These are phyloP conservation scores for Tinea pellionella DNA, from an alignment of 2,888 invertebrate species.

Conservation along the genomic window DNA sequence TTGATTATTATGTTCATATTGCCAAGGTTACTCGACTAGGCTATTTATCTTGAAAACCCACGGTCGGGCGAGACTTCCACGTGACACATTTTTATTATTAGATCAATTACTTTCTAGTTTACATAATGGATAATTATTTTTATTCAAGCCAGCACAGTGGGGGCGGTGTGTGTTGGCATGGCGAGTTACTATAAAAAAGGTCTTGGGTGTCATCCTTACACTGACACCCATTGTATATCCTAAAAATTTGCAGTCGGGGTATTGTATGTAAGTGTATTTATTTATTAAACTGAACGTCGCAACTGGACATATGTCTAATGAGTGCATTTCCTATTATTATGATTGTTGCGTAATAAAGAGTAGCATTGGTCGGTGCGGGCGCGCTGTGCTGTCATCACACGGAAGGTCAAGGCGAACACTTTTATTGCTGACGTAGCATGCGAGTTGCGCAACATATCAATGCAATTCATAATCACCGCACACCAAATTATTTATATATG, in stretches of 20 bases:
- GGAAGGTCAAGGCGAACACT: slow-evolving; percentile 7
- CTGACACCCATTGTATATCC: too few species aligned
- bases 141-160: too few species aligned
- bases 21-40: background rate
- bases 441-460: background rate
- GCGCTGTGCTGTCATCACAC: background rate
- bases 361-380: slow-evolving; percentile 1
- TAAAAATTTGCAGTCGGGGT: too few species aligned
- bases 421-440: slow-evolving; percentile 2
- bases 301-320: background rate
- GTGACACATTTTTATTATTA: background rate
- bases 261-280: too few species aligned
- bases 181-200: too few species aligned
- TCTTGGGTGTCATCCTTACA: too few species aligned
- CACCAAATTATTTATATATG: background rate
- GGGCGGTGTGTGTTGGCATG: too few species aligned
- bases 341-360: background rate
- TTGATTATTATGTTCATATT: slow-evolving; percentile 2
- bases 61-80: background rate
- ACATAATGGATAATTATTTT: too few species aligned
- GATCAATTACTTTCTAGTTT: background rate
- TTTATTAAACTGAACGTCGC: too few species aligned
- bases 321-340: slow-evolving; percentile 1
- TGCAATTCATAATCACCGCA: background rate
- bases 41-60: background rate